phyloP scores from a whole-genome alignment of 1,140 invertebrate species.

The Plodia interpunctella region DNA sequence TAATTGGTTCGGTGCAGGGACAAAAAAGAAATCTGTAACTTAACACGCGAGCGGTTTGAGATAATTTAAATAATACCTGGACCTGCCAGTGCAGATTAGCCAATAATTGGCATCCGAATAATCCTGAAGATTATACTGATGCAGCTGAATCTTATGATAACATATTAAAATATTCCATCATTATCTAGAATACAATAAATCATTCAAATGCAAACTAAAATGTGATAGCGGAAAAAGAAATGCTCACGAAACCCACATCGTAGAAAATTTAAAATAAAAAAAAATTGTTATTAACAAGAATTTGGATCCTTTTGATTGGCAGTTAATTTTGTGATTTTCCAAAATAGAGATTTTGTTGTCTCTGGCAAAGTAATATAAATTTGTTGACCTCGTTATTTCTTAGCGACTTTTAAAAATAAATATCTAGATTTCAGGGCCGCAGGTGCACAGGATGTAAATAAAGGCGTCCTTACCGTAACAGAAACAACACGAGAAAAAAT shows the following conservation, averaged over 20 bases:
- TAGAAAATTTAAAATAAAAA: too few species aligned
- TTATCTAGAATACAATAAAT: too few species aligned
- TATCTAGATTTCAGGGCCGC: slow-evolving; percentile 15
- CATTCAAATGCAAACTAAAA: slow-evolving; percentile 33
- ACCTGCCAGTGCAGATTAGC: slow-evolving; percentile 45
- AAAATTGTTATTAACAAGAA: too few species aligned
- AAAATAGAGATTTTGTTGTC: too few species aligned
- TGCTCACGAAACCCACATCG: too few species aligned
- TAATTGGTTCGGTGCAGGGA: slow-evolving; percentile 55
- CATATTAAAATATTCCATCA: neutral
- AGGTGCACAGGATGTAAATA: slow-evolving; percentile 32
- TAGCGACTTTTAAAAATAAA: slow-evolving; percentile 13
- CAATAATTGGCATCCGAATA: slow-evolving; percentile 44
- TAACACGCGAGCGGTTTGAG: slow-evolving; percentile 49
- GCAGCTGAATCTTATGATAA: slow-evolving; percentile 10
- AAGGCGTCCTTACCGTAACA: slow-evolving; percentile 28
- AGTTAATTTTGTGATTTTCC: too few species aligned
- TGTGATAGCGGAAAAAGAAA: too few species aligned
- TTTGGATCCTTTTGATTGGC: too few species aligned
- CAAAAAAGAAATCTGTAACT: slow-evolving; percentile 60
- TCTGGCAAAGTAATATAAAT: too few species aligned
- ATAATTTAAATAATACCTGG: slow-evolving; percentile 62
- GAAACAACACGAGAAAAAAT: slow-evolving; percentile 26
- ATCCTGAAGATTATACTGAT: slow-evolving; percentile 25
- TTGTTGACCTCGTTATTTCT: too few species aligned